Conservation (phyloP, 1,140 invertebrate species). For the Heliothis subflexa region DNA sequence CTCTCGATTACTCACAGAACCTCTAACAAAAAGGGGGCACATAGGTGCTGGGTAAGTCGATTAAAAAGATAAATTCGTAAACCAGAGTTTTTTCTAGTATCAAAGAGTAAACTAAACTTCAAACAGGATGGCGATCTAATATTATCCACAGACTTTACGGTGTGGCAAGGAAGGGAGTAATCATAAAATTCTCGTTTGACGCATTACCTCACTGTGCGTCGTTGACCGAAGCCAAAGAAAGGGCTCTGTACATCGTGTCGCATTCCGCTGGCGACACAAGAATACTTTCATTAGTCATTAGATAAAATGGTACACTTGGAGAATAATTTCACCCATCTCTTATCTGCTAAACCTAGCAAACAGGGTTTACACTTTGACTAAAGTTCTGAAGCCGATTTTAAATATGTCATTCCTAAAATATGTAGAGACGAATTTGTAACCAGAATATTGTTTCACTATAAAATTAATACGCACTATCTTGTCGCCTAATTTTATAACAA, state of each 20-base stretch:
- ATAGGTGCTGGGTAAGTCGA: no score
- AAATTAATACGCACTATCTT: slow-evolving; percentile 48
- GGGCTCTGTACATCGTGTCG: slow-evolving; percentile 17
- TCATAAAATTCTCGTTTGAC: slow-evolving; percentile 39
- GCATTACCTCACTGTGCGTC: slow-evolving; percentile 36
- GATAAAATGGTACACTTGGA: neutral
- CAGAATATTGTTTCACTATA: slow-evolving; percentile 15
- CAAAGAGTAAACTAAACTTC: neutral
- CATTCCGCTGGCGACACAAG: slow-evolving; percentile 23
- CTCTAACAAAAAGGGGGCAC: no score
- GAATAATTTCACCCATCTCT: neutral
- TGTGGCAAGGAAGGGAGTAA: neutral
- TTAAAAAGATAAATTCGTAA: no score
- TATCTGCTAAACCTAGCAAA: neutral
- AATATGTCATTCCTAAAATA: no score
- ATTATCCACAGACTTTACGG: slow-evolving; percentile 23
- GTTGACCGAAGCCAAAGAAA: slow-evolving; percentile 45
- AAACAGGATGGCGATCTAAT: slow-evolving; percentile 28
- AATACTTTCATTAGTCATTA: slow-evolving; percentile 36
- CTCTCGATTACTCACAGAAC: no score
- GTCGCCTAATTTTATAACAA: slow-evolving; percentile 65
- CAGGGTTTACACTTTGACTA: neutral
- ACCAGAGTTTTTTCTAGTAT: no score
- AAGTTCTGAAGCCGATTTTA: no score
- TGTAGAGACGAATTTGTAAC: neutral